phyloP scores from a whole-genome alignment of 2,797 vertebrate species.

The Antrozous pallidus region DNA sequence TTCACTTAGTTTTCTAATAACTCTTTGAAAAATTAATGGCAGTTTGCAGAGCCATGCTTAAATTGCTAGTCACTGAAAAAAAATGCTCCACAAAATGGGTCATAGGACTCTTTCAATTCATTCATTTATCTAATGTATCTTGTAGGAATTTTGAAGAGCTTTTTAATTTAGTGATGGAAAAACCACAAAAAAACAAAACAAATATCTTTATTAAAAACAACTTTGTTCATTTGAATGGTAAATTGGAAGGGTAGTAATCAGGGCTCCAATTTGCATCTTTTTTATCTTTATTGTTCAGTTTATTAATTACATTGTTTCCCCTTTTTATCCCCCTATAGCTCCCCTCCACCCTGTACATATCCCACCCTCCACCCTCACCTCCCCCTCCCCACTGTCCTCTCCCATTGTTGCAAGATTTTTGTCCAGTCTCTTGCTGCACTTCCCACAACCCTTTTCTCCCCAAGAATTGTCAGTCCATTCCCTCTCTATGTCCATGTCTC shows the following conservation, averaged over 20 bases:
- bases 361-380: no score
- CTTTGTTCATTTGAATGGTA: neutral
- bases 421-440: no score
- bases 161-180: neutral
- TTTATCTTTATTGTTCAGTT: no score
- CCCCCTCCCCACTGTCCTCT: no score
- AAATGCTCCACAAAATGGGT: neutral
- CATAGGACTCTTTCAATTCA: neutral
- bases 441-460: no score
- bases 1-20: neutral
- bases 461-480: no score
- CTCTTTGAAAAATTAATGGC: neutral
- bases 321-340: no score
- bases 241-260: neutral
- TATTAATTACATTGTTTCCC: no score
- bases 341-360: no score
- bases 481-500: no score
- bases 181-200: neutral
- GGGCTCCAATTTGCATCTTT: neutral
- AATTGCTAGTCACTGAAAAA: neutral
- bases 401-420: no score
- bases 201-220: neutral
- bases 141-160: neutral
- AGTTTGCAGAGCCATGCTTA: neutral
- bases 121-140: neutral